phyloP scores from a whole-genome alignment of 2,797 vertebrate species.

The Oceanodroma leucorhoa region DNA sequence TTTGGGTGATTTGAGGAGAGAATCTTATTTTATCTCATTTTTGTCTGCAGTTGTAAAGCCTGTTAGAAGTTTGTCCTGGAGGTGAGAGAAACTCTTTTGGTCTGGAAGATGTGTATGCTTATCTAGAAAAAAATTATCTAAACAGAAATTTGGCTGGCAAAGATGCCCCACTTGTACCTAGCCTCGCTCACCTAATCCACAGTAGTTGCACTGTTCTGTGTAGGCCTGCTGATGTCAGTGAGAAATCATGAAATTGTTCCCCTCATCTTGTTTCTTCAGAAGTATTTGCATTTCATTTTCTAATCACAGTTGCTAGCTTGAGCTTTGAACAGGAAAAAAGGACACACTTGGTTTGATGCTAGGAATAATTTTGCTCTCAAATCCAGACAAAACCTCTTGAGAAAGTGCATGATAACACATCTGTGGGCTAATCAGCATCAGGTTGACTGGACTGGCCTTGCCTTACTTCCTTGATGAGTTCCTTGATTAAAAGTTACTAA shows the following conservation, averaged over 20 bases:
- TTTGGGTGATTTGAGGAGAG: background rate
- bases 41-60: background rate
- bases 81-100: background rate
- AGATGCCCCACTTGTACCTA: background rate
- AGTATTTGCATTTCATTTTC: slow-evolving; percentile 42
- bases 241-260: background rate
- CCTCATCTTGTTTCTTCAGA: background rate
- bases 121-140: background rate
- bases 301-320: slow-evolving; percentile 28
- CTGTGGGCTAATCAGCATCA: slow-evolving; percentile 1
- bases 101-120: background rate
- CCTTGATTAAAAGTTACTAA: slow-evolving; percentile 32
- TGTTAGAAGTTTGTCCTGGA: background rate
- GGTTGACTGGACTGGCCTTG: background rate
- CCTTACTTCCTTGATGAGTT: slow-evolving; percentile 16
- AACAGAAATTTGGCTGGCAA: background rate
- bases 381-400: slow-evolving; percentile 10
- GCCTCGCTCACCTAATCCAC: background rate
- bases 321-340: background rate
- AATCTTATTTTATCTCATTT: background rate
- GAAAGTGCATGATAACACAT: background rate
- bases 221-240: background rate
- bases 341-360: background rate
- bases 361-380: slow-evolving; percentile 23
- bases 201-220: background rate